These are phyloP conservation scores for Contarinia nasturtii DNA, from an alignment of 1,140 invertebrate genomes.

Conservation along the genomic window DNA sequence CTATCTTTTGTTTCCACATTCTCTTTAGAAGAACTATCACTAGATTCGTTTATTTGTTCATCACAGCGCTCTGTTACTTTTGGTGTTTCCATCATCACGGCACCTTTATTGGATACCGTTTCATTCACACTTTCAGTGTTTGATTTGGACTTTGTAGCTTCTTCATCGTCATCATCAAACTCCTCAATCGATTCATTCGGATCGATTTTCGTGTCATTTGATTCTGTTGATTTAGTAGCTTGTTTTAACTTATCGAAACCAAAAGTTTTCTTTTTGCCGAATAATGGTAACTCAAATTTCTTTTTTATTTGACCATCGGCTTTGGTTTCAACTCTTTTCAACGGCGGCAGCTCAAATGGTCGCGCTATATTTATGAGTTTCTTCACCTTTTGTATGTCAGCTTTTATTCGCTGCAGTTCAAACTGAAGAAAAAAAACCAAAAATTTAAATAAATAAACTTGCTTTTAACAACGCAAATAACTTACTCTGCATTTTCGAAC, in stretches of 20 bases:
- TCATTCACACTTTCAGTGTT: neutral
- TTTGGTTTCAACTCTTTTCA: slow-evolving; percentile 8
- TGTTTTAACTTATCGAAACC: slow-evolving; percentile 7
- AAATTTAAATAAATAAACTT: slow-evolving; percentile 1
- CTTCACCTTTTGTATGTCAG: slow-evolving; percentile 44
- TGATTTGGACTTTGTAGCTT: slow-evolving; percentile 3
- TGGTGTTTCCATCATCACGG: neutral
- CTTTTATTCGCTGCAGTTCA: slow-evolving; percentile 44
- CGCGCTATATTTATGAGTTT: slow-evolving; percentile 60
- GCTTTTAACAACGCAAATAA: neutral
- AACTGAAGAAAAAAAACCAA: slow-evolving; percentile 22
- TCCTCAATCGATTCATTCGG: slow-evolving; percentile 19
- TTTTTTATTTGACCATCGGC: neutral
- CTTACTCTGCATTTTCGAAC: slow-evolving; percentile 28
- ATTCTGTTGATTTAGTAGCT: neutral
- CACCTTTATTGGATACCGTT: neutral
- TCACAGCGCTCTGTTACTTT: neutral
- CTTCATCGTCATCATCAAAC: slow-evolving; percentile 20
- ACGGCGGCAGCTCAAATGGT: slow-evolving; percentile 40
- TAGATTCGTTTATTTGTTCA: slow-evolving; percentile 2
- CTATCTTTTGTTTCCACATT: neutral
- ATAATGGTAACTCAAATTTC: slow-evolving; percentile 16
- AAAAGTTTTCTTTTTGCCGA: slow-evolving; percentile 17
- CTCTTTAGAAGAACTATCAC: too few relatives aligned
- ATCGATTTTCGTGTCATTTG: slow-evolving; percentile 5